Evolutionary conservation across 1,140 invertebrate species (phyloP).

Genomic region (Drosophila novamexicana): DNA sequence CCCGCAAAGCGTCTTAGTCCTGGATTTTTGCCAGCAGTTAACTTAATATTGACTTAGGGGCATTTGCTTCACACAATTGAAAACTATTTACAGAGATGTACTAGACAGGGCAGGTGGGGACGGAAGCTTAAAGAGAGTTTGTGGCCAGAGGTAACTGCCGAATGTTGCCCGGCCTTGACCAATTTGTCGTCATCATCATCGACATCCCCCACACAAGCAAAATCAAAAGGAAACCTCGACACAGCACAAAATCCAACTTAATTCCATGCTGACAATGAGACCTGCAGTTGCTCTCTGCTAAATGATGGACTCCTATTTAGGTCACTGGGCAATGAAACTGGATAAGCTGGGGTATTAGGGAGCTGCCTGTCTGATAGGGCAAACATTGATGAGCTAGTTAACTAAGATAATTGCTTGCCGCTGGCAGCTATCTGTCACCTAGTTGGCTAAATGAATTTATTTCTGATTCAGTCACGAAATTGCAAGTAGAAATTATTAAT

Average conservation of each 20-base stretch:
- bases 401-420: constrained; percentile 32
- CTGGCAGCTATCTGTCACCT: constrained; percentile 12
- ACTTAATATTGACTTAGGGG: constrained; percentile 74
- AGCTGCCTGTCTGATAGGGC: constrained; percentile 18
- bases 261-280: constrained; percentile 23
- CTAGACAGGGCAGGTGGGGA: background rate
- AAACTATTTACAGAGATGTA: constrained; percentile 66
- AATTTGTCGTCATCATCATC: constrained; percentile 18
- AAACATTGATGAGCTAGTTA: constrained; percentile 60
- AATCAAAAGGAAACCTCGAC: constrained; percentile 1
- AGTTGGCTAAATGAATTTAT: too few species aligned
- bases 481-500: too few species aligned
- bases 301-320: constrained; percentile 47
- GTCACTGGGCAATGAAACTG: constrained; percentile 20
- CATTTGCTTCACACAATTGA: constrained; percentile 62
- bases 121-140: background rate
- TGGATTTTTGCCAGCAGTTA: constrained; percentile 43
- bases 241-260: constrained; percentile 39
- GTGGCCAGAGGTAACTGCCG: constrained; percentile 2
- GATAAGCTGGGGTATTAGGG: background rate
- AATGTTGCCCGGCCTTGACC: constrained; percentile 42
- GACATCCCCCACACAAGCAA: background rate
- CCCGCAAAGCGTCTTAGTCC: constrained; percentile 54
- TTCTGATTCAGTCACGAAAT: too few species aligned
- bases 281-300: constrained; percentile 15